Base-by-base conservation (phyloP, 2,113 vertebrate genomes). In the Tympanuchus pallidicinctus region DNA sequence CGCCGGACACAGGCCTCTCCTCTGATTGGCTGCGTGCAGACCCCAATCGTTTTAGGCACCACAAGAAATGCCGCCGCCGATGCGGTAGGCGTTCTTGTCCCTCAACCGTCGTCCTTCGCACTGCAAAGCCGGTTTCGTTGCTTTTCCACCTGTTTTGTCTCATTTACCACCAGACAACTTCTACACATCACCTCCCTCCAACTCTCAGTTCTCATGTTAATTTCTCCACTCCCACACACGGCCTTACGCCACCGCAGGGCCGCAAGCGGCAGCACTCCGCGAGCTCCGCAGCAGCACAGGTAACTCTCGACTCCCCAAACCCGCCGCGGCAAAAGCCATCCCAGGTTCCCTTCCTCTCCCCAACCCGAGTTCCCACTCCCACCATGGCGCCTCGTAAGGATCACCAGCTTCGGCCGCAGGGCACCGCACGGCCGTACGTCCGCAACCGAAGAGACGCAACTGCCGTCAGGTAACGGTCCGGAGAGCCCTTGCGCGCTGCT, bases 401-500 rank as follows among this genome's bases (percentile, higher is more conserved):
- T 28, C n/a, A 48, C 27, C 13, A 18, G 30, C 13, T 50, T 90
- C 77, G 3, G 7, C 56, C 1, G 18, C 30, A 1, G 54, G 19
- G 1, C 16, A 1, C 10, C 1, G 0, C 36, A 1, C 73, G 20
- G 0, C 6, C 7, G 12, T 11, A 12, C 3, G 16, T 0, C 57
- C 1, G 8, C 20, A 0, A 32, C 3, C 10, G 5, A 34, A 3
- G 28, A 4, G 22, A 32, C 7, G 57, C 47, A 50, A 92, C 94
- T 17, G 73, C 1, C 59, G 4, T 3, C 40, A 7, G 30, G 64
- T 21, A 38, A 72, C 67, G 0, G 76, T 43, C 65, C 11, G 48
- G 3, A 19, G 24, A 14, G 5, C 2, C 17, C 14, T 1, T 50
- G 34, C 19, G 21, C 5, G 15, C 52, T 28, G 63, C 4, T 8